Evolutionary conservation across 1,140 invertebrate species (phyloP), one percentile per base, ranked within the genome.

Genomic region (Anoplophora glabripennis): DNA sequence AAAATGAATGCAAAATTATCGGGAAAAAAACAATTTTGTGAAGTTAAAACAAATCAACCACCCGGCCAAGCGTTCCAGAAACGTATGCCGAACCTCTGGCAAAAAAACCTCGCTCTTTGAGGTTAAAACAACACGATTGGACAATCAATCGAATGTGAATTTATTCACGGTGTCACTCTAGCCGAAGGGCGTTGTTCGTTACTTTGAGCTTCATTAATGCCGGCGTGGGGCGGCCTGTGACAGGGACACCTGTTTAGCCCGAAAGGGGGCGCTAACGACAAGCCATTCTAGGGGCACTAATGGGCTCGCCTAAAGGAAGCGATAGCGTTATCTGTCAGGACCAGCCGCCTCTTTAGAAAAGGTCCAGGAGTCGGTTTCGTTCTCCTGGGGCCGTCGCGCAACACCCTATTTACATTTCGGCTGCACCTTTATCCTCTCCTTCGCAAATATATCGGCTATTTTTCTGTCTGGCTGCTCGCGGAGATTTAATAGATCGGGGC

Each of bases 291-390:
- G 44, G n/a, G 14, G 21, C 35, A 28, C 44, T 56, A 56, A 56
- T 56, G 53, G 53, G 21, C 41, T 37, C 35, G 8, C 15, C 21
- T 14, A n/a, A 52, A 52, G 28, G 33, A 38, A 44, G 14, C 41
- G 44, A 56, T 56, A 46, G 53, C 53, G 53, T 45, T 56, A 56
- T 56, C 53, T 56, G 53, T 56, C 53, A 56, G 37, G 33, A 7
- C 15, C 53, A 56, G 53, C 34, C 44, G 14, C 14, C 28, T n/a
- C 14, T 28, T 52, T 40, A 35, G 35, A 21, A 52, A 38, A 40
- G 49, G 36, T 52, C 49, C 49, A 18, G 28, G 49, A 52, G 49
- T 15, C 40, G 40, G 17, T 52, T 52, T 52, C 34, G 11, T 35
- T 9, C 12, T 8, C 36, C 35, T 28, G 21, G 21, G 21, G 21